Evolutionary conservation across 2,113 vertebrate genomes (phyloP), one percentile per base, ranked within the genome.

Genomic region (Monarcha castaneiventris): DNA sequence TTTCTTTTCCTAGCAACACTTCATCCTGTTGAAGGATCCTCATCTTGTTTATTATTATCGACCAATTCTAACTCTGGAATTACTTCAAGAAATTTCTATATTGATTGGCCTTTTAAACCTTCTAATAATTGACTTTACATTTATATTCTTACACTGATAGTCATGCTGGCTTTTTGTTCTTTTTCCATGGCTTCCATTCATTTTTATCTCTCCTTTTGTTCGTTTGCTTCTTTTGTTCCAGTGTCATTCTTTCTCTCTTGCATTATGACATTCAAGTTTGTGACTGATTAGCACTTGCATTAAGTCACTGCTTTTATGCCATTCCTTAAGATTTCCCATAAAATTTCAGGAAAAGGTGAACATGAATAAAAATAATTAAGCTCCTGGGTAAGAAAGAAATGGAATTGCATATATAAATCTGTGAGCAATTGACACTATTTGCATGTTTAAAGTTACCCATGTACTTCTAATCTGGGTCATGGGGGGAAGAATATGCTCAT

Each of bases 91-190:
- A 89, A 90, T 90, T 95, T 92, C 39, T 73, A 58, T 93, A 83
- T 80, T 55, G n/a, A 81, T 72, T 92, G 44, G 59, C 33, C 67
- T 90, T 95, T 95, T 76, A 95, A 95, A 74, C 21, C n/a, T 80
- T 58, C 32, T 64, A 84, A 64, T 55, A 43, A 78, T 37, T 67
- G 80, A 80, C 63, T 94, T 95, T 52, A 18, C 18, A 93, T 87
- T 95, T 92, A 48, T 78, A 66, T 87, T 91, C 37, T 84, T 66
- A 58, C 32, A 55, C 23, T 49, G 27, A 8, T 11, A 55, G 32
- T 18, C 30, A 56, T 69, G 14, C 33, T 68, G 46, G 10, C 10
- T 94, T 58, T 72, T 55, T 25, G 22, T n/a, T 23, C 20, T 46
- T 39, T 74, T 68, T 52, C n/a, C 16, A 49, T n/a, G 30, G 25